Evolutionary conservation across 2,888 invertebrate species (phyloP).

Genomic region (Melikaiella ostensackeni): DNA sequence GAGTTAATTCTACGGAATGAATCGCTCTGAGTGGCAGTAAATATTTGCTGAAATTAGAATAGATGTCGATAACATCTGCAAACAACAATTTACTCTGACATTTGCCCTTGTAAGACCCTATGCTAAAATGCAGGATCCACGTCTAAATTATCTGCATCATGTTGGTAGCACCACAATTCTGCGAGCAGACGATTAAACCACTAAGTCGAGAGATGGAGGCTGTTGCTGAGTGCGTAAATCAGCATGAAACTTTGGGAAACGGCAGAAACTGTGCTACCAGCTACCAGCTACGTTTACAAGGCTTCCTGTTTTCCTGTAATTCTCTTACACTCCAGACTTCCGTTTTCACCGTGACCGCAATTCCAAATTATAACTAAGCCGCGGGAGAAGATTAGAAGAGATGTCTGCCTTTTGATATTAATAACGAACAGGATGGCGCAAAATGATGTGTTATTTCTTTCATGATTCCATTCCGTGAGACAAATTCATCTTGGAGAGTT

Average conservation of each 20-base stretch:
- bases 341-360: conserved; percentile 36
- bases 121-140: conserved; percentile 16
- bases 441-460: neutral
- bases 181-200: conserved; percentile 59
- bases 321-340: conserved; percentile 46
- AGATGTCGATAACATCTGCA: conserved; percentile 22
- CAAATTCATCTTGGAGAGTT: too few relatives aligned
- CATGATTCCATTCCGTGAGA: too few relatives aligned
- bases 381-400: conserved; percentile 1
- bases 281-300: conserved; percentile 41
- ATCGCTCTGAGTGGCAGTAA: neutral
- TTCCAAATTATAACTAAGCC: conserved; percentile 22
- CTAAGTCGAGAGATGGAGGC: conserved; percentile 56
- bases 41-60: conserved; percentile 22
- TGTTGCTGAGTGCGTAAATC: conserved; percentile 61
- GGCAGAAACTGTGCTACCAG: conserved; percentile 19
- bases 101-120: conserved; percentile 17
- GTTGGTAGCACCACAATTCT: conserved; percentile 33
- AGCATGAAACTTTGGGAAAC: conserved; percentile 49
- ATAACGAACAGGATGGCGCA: neutral
- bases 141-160: conserved; percentile 37
- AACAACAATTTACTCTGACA: conserved; percentile 22
- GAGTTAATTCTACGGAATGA: neutral
- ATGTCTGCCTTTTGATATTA: conserved; percentile 1
- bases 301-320: conserved; percentile 44